Base-by-base conservation (phyloP, 2,113 vertebrate genomes). In the Periophthalmus modestus region DNA sequence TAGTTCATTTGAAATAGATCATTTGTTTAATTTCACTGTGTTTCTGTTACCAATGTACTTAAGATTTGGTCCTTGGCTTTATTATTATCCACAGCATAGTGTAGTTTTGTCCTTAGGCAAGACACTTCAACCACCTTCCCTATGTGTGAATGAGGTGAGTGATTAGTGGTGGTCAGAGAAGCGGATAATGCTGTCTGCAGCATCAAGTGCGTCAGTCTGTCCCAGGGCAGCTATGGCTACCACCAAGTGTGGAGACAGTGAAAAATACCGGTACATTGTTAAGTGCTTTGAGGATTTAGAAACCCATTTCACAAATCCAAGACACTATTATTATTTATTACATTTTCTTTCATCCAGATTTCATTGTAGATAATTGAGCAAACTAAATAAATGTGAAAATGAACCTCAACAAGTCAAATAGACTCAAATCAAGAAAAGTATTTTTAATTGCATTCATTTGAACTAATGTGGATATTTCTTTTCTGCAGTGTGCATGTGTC, bases 401-500 rank as follows among this genome's bases (percentile, higher is more conserved):
- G 24, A 57, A 23, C 12, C 21, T 57, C 13, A 12, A 11, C 12
- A 28, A 28, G 9, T 7, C 23, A 59, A 28, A 24, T 28, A 13
- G 12, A 28, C 57, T 59, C 57, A 59, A 28, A 59, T 59, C 23
- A 28, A 59, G 23, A 28, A 13, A 57, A 23, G 18, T 15, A 15
- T 6, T 59, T 59, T 59, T 15, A 12, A 23, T 23, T 11, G 12
- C 13, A 23, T 57, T 28, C 4, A 28, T 59, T 28, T 59, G 24
- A 59, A 59, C 13, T 59, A 28, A 28, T 28, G 23, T 59, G 12
- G 23, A 59, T 59, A 28, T 59, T 24, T 23, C 23, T 28, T 21
- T 59, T 24, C 24, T 59, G 57, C 24, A 59, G 57, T 59, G 23
- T 28, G 79, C 74, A 67, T 87, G 89, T 89, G 89, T 90, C 69